Conservation (phyloP, 2,113 vertebrate genomes). For the Nyctereutes procyonoides region DNA sequence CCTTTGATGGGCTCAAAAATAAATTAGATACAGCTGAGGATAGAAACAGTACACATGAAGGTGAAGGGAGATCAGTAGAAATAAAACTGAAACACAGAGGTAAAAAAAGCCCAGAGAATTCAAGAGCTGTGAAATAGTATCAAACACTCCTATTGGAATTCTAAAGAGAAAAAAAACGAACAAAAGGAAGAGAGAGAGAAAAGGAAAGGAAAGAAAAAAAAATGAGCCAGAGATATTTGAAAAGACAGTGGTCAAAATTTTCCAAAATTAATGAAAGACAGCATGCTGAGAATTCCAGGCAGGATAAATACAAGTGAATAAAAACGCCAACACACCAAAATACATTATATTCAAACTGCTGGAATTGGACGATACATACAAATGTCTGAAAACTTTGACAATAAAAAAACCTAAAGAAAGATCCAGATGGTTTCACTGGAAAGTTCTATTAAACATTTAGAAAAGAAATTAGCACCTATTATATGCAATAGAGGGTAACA, state of each 20-base stretch:
- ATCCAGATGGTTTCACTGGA: neutral
- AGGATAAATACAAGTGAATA: neutral
- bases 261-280: neutral
- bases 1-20: neutral
- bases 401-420: neutral
- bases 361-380: neutral
- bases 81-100: neutral
- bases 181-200: rapidly evolving
- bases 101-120: neutral
- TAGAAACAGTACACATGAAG: neutral
- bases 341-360: neutral
- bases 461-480: neutral
- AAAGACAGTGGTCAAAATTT: neutral
- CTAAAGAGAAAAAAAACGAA: neutral
- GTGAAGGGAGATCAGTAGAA: neutral
- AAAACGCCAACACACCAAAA: neutral
- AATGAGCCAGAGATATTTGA: neutral
- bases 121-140: neutral
- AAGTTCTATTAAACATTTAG: neutral
- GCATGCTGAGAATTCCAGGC: neutral
- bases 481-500: neutral
- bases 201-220: neutral
- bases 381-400: neutral
- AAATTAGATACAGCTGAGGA: neutral
- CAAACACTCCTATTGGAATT: neutral